Evolutionary conservation across 2,113 vertebrate species (phyloP).

Genomic region (Charadrius vociferus): DNA sequence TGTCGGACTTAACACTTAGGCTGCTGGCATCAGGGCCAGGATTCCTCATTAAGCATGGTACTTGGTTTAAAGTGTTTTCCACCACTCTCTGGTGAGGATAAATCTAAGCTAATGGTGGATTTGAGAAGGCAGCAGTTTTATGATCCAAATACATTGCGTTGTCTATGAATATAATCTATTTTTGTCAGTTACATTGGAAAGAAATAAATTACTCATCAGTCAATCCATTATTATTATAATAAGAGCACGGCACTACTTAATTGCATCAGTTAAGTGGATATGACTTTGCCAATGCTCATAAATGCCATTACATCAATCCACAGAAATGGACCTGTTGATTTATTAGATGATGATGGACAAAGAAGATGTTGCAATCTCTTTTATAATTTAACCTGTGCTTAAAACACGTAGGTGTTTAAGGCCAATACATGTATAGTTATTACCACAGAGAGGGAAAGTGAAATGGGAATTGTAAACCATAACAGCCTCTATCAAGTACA

Average conservation of each 20-base stretch:
- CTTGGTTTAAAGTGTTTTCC: background rate
- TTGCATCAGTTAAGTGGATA: conserved; percentile 78
- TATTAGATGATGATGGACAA: conserved; percentile 65
- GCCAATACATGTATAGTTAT: background rate
- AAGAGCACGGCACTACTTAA: conserved; percentile 70
- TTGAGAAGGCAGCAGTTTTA: conserved; percentile 51
- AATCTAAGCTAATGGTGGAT: background rate
- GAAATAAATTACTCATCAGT: conserved; percentile 73
- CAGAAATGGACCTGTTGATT: conserved; percentile 68
- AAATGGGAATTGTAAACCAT: conserved; percentile 50
- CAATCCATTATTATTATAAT: conserved; percentile 71
- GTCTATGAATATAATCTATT: conserved; percentile 54
- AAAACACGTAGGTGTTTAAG: conserved; percentile 38
- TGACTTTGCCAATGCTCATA: conserved; percentile 70
- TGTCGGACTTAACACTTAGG: background rate
- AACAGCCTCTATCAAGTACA: conserved; percentile 24
- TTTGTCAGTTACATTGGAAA: conserved; percentile 70
- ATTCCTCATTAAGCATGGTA: background rate
- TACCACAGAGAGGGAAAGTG: conserved; percentile 40
- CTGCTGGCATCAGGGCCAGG: background rate
- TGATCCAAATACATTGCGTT: conserved; percentile 49
- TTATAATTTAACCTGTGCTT: conserved; percentile 59
- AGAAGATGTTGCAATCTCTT: conserved; percentile 55
- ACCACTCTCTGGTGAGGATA: conserved; percentile 10
- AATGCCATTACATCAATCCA: conserved; percentile 67